These are phyloP conservation scores for Pygocentrus nattereri DNA, from an alignment of 2,797 vertebrate genomes.

Conservation along the genomic window DNA sequence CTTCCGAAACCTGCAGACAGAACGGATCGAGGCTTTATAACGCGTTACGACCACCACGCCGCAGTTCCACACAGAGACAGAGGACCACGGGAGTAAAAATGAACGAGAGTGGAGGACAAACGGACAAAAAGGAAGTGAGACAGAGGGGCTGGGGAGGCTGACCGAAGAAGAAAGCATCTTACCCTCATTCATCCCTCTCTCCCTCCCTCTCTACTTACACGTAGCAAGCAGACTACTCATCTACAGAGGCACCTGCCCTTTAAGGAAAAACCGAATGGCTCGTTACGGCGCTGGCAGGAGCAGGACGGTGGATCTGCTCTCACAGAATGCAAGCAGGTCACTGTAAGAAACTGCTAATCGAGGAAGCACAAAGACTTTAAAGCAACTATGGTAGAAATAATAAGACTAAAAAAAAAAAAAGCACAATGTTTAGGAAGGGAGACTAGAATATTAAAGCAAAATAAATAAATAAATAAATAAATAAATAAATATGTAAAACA, in stretches of 20 bases:
- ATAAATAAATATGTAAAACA: slow-evolving; percentile 45
- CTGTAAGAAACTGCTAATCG: slow-evolving; percentile 16
- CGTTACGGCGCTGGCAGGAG: slow-evolving; percentile 30
- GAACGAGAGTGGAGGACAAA: slow-evolving; percentile 31
- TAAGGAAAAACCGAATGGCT: slow-evolving; percentile 24
- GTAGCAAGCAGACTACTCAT: slow-evolving; percentile 34
- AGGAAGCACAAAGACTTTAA: slow-evolving; percentile 12
- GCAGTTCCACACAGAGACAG: neutral
- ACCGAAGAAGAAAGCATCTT: slow-evolving; percentile 31
- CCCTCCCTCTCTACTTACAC: slow-evolving; percentile 41
- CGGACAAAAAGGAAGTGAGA: slow-evolving; percentile 5
- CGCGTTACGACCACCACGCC: neutral
- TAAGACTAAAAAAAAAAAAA: slow-evolving; percentile 28
- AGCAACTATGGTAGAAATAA: slow-evolving; percentile 7
- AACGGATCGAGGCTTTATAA: slow-evolving; percentile 9
- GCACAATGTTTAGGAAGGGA: slow-evolving; percentile 19
- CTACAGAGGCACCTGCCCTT: slow-evolving; percentile 35
- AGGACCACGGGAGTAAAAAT: slow-evolving; percentile 35
- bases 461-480: slow-evolving; percentile 44
- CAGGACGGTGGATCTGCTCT: slow-evolving; percentile 6
- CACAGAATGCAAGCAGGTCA: slow-evolving; percentile 2
- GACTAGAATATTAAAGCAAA: slow-evolving; percentile 41
- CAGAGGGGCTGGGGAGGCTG: slow-evolving; percentile 4
- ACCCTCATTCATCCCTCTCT: slow-evolving; percentile 46
- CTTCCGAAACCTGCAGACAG: slow-evolving; percentile 82